Evolutionary conservation across 2,113 vertebrate species (phyloP).

Genomic region (Tetrao urogallus): DNA sequence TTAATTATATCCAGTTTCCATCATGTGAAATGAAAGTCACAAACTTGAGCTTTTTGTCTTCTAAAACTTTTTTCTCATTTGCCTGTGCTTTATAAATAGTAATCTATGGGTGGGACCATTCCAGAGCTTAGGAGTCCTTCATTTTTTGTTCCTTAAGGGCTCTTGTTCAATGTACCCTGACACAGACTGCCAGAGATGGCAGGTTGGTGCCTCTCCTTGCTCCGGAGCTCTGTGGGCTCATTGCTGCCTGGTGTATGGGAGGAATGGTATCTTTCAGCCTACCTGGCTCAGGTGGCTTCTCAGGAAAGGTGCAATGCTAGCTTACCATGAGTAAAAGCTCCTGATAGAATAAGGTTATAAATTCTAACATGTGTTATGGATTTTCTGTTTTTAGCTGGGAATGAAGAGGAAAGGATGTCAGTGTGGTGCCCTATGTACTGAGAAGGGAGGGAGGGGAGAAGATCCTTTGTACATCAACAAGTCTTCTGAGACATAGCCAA

Average conservation of each 20-base stretch:
- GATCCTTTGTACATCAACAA: neutral
- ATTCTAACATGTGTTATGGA: neutral
- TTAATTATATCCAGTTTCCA: neutral
- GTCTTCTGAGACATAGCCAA: neutral
- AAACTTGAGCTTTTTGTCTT: neutral
- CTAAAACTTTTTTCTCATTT: neutral
- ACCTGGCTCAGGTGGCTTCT: neutral
- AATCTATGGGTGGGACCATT: neutral
- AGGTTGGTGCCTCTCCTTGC: accelerated
- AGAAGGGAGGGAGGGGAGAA: neutral
- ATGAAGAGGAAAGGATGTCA: neutral
- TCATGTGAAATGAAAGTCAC: neutral
- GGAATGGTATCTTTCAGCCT: neutral
- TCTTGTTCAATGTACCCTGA: neutral
- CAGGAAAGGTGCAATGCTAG: accelerated
- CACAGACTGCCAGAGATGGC: neutral
- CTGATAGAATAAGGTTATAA: accelerated
- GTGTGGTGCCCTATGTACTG: neutral
- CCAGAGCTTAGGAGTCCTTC: neutral
- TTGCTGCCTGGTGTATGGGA: accelerated
- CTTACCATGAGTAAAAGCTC: neutral
- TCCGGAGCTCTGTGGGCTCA: accelerated
- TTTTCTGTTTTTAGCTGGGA: neutral
- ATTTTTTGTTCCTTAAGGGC: neutral
- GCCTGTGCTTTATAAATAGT: neutral